Conservation (phyloP, 1,140 invertebrate species). For the Muscidifurax raptorellus region DNA sequence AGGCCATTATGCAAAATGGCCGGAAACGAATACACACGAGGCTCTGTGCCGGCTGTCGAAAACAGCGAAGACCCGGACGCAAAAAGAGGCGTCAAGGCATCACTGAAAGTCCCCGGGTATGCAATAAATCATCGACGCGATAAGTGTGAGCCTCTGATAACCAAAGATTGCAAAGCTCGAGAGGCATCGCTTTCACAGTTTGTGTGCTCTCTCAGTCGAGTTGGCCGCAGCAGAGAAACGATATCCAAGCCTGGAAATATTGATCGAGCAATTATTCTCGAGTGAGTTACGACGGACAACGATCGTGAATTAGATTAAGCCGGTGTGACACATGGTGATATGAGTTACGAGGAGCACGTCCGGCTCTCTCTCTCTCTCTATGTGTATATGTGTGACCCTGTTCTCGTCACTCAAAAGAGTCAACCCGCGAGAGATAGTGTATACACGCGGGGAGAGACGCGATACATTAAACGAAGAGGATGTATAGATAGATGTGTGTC, state of each 20-base stretch:
- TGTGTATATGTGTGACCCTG: neutral
- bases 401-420: slow-evolving; percentile 23
- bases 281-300: slow-evolving; percentile 69
- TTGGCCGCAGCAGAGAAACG: slow-evolving; percentile 22
- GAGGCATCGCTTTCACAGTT: slow-evolving; percentile 1
- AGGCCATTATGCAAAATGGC: neutral
- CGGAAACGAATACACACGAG: neutral
- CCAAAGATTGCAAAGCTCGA: slow-evolving; percentile 30
- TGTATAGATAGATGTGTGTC: neutral
- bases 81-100: neutral
- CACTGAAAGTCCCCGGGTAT: neutral
- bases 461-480: neutral
- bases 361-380: slow-evolving; percentile 5
- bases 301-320: slow-evolving; percentile 72
- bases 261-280: slow-evolving; percentile 70
- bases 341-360: slow-evolving; percentile 62
- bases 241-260: slow-evolving; percentile 62
- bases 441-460: neutral
- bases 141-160: slow-evolving; percentile 39
- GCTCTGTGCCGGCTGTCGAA: no score
- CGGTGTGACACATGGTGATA: slow-evolving; percentile 69
- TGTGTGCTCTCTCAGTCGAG: neutral
- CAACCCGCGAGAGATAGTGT: neutral
- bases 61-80: neutral
- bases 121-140: slow-evolving; percentile 29